These are phyloP conservation scores for Cuniculus paca DNA, from an alignment of 2,797 vertebrate species.

Conservation along the genomic window DNA sequence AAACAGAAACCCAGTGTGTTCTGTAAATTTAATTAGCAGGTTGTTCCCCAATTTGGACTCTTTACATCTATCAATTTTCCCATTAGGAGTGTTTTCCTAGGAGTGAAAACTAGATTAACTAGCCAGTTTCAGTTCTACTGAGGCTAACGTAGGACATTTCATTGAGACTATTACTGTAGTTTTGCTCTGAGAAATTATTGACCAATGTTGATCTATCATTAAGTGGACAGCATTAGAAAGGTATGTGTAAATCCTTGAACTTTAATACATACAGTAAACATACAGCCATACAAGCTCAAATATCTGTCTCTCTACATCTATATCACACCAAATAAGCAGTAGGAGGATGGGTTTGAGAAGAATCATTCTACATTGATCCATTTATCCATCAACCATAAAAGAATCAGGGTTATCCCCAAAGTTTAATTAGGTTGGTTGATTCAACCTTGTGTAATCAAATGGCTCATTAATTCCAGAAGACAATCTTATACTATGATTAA, in stretches of 20 bases:
- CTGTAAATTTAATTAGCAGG: slow-evolving; percentile 41
- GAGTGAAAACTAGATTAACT: neutral
- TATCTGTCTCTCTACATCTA: neutral
- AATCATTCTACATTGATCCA: neutral
- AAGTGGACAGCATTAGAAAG: neutral
- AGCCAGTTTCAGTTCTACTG: neutral
- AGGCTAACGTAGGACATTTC: neutral
- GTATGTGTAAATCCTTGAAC: neutral
- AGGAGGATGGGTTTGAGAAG: neutral
- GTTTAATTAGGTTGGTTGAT: neutral
- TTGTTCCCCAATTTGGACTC: slow-evolving; percentile 24
- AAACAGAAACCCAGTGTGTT: neutral
- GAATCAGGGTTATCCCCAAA: neutral
- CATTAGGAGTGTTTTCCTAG: slow-evolving; percentile 41
- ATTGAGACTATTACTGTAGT: neutral
- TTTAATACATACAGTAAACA: neutral
- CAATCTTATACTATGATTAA: neutral
- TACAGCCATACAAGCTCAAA: neutral
- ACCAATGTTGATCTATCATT: neutral
- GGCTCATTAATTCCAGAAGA: neutral
- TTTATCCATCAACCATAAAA: neutral
- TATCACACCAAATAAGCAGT: neutral
- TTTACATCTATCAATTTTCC: slow-evolving; percentile 44
- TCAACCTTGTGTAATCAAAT: neutral
- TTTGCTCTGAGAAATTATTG: neutral